Evolutionary conservation across 37 sponge, comb jelly and placozoan genomes (phyloP).

Genomic region (Geodia barretti): DNA sequence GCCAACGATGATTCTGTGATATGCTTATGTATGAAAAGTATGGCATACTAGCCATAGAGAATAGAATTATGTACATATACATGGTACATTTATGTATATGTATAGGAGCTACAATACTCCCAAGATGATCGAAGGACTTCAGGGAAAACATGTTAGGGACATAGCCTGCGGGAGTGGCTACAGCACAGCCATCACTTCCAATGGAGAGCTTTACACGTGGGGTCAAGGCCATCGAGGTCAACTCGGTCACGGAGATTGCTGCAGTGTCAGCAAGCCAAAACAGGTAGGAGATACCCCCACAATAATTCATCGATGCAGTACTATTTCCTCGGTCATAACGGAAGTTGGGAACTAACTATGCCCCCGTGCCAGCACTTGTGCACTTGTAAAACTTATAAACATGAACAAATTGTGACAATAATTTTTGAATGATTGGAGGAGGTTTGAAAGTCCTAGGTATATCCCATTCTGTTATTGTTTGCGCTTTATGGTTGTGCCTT

Average conservation of each 20-base stretch:
- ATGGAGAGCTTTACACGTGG: slow-evolving; percentile 97
- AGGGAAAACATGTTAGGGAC: slow-evolving; percentile 86
- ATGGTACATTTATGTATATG: neutral
- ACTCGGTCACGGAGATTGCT: slow-evolving; percentile 86
- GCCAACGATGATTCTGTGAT: too few relatives aligned
- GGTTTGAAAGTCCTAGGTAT: too few relatives aligned
- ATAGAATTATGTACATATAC: neutral
- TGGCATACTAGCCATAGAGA: too few relatives aligned
- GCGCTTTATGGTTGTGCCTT: too few relatives aligned
- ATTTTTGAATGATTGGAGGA: too few relatives aligned
- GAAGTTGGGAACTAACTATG: too few relatives aligned
- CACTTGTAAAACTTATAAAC: too few relatives aligned
- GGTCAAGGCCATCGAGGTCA: slow-evolving; percentile 87
- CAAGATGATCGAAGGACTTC: slow-evolving; percentile 84
- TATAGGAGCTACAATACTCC: slow-evolving; percentile 71
- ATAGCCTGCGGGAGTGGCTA: slow-evolving; percentile 89
- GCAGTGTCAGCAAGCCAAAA: slow-evolving; percentile 84
- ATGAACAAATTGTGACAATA: too few relatives aligned
- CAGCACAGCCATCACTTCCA: slow-evolving; percentile 87
- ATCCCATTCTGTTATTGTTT: too few relatives aligned
- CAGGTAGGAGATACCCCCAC: slow-evolving; percentile 44
- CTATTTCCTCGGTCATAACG: too few relatives aligned
- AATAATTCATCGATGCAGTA: neutral
- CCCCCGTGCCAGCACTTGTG: too few relatives aligned
- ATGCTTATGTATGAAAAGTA: too few relatives aligned